phyloP scores from a whole-genome alignment of 2,888 invertebrate species.

The Hemaris fuciformis region DNA sequence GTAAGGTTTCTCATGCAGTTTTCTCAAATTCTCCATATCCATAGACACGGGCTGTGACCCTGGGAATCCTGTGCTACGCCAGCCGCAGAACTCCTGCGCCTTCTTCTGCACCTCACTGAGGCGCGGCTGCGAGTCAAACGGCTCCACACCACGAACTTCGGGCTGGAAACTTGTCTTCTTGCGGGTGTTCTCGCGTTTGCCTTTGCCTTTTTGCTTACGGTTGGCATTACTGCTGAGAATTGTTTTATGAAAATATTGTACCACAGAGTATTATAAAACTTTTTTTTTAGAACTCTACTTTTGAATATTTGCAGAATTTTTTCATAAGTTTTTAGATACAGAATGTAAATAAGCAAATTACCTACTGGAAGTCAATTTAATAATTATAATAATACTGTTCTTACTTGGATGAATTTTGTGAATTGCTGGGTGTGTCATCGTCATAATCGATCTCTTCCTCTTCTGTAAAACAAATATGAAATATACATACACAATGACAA shows the following conservation, averaged over 20 bases:
- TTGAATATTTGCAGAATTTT: not conserved
- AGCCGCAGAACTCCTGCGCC: conserved; percentile 89
- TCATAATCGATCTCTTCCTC: conserved; percentile 51
- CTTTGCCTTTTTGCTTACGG: conserved; percentile 53
- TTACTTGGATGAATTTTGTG: conserved; percentile 49
- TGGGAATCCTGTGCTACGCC: conserved; percentile 92
- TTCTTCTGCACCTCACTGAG: conserved; percentile 86
- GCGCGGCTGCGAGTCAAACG: conserved; percentile 83
- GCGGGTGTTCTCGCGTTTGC: conserved; percentile 78
- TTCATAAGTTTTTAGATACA: not conserved
- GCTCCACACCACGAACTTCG: conserved; percentile 89
- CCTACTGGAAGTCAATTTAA: too few species aligned
- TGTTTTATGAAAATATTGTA: too few species aligned
- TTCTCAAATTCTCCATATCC: conserved; percentile 89
- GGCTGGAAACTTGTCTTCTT: conserved; percentile 91
- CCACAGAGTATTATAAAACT: too few species aligned
- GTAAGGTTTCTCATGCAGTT: conserved; percentile 91
- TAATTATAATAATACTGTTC: conserved; percentile 19
- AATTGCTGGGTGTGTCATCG: conserved; percentile 50
- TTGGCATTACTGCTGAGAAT: not conserved
- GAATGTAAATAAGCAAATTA: not conserved
- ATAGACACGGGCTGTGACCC: conserved; percentile 99
- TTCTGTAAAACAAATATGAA: conserved; percentile 56
- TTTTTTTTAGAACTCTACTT: too few species aligned
- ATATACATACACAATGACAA: too few species aligned